Evolutionary conservation across 2,888 invertebrate species (phyloP), one percentile per base, ranked within the genome.

Genomic region (Tortrix viridana): DNA sequence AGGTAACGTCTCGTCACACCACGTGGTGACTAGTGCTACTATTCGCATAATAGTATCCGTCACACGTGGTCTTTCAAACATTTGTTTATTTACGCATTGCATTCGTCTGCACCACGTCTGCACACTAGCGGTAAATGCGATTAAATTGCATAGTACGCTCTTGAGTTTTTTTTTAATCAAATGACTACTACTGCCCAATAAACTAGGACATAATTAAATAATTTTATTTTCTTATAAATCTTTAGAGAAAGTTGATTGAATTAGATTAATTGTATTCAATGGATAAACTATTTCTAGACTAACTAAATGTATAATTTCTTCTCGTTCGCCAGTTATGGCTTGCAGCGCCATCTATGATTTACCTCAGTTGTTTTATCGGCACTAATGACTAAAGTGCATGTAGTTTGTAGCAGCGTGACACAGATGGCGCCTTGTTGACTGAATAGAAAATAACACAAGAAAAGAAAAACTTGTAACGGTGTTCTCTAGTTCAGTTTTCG

Each of bases 401-500:
- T 12, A 46, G 50, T 26, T 61, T 38, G 12, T 26, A 57, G 20
- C 32, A 16, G 12, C 37, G 9, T 37, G 46, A 49, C 22, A 62
- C 50, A 65, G 62, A 62, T 67, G 56, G 56, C 60, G 64, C 44
- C 44, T 58, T 68, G 65, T 69, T 65, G 32, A 32, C 32, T 32
- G 1, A 32, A 32, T 0, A 32, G 32, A 32, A 12, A 32, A 32
- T 9, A 32, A 32, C 32, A 32, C 32, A 0, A 26, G 9, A 12
- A 9, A 32, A 12, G 12, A 12, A 32, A 26, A 26, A 26, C 26
- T n/a, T n/a, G 26, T 32, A 32, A 12, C 32, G 7, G 32, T 32
- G 9, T 26, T 3, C 12, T 32, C 32, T 32, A 32, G 3, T 32
- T 7, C 9, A 12, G 7, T 12, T 32, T 12, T 32, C 32, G 9